Conservation (phyloP, 2,888 invertebrate species). For the Drosophila monieri region DNA sequence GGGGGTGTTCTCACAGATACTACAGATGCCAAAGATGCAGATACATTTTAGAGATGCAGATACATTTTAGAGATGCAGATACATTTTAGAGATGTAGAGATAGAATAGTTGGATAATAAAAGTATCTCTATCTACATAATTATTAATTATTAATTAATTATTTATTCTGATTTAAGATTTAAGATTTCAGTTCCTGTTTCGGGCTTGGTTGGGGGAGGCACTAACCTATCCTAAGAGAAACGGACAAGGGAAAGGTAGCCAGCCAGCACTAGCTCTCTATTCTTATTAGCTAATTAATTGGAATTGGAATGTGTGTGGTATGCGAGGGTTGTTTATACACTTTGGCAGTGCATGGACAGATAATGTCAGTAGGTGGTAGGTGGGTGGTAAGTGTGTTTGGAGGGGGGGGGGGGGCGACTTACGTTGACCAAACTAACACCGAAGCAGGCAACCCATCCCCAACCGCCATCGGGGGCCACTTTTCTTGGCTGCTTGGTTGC, state of each 20-base stretch:
- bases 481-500: conserved; percentile 85
- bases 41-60: conserved; percentile 8
- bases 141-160: conserved; percentile 27
- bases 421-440: conserved; percentile 94
- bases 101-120: too few species aligned
- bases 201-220: conserved; percentile 13
- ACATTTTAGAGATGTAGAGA: not conserved
- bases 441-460: conserved; percentile 94
- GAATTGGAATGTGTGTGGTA: not conserved
- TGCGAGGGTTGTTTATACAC: not conserved
- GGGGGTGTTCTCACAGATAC: conserved; percentile 10
- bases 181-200: not conserved
- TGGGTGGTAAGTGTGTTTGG: not conserved
- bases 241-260: conserved; percentile 6
- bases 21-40: conserved; percentile 6
- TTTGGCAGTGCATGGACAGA: not conserved
- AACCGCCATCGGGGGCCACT: conserved; percentile 94
- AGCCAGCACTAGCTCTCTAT: not conserved
- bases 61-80: not conserved
- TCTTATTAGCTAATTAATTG: conserved; percentile 19
- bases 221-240: conserved; percentile 64
- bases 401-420: conserved; percentile 85
- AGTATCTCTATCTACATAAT: too few species aligned
- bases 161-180: too few species aligned
- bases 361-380: not conserved